Evolutionary conservation across 2,113 vertebrate species (phyloP), one percentile per base, ranked within the genome.

Genomic region (Hypanus sabinus): DNA sequence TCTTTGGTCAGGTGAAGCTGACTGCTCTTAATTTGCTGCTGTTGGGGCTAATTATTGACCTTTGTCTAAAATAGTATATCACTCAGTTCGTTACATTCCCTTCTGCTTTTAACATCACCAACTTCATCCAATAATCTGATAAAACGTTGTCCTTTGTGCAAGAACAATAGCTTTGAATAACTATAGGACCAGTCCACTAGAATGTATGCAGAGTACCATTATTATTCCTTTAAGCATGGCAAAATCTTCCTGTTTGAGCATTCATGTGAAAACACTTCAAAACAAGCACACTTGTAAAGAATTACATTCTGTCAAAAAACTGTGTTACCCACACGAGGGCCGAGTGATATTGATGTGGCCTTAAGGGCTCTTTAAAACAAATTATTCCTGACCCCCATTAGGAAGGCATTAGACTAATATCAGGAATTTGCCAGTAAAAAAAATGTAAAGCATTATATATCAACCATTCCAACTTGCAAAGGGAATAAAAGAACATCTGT

Each of bases 391-490:
- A 85, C 46, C 46, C 55, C 4, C 57, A 27, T 14, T 85, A 85
- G 38, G 36, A 27, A 27, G 55, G 55, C 55, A 57, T 57, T 85
- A 30, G 81, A 85, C 57, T 60, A 1, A 57, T 27, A 65, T 90
- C 85, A 65, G 30, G 6, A 12, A 30, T 68, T 65, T 33, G 55
- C 27, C 60, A 33, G 65, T 3, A 65, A n/a, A 65, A 90, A 14
- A 65, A 33, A 33, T 8, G 16, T 60, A 36, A 88, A 90, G 60
- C 12, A 20, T 90, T 60, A 65, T 65, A 14, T 16, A 65, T 90
- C 85, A 90, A 65, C 65, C 60, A 65, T 90, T 90, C 30, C 30
- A 30, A 90, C 85, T 90, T 90, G 60, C 65, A 90, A 90, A 18
- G 57, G 30, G 12, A 33, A 60, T 20, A 68, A 6, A 36, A 60